Conservation (phyloP, 2,888 invertebrate genomes). For the Caenorhabditis macrosperma region DNA sequence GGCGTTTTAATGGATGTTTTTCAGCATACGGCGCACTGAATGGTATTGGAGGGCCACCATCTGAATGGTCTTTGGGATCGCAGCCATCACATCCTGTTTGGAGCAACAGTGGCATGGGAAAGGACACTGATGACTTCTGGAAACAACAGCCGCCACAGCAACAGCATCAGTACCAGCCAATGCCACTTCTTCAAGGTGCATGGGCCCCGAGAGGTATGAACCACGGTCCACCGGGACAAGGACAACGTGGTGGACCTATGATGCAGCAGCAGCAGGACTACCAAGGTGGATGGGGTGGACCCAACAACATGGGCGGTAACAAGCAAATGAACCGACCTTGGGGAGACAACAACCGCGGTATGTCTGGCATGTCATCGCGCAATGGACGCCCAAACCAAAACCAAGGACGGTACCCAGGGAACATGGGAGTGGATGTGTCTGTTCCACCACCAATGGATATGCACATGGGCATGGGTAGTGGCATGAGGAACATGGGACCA, state of each 20-base stretch:
- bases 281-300: constrained; percentile 56
- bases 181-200: constrained; percentile 34
- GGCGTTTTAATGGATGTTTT: not conserved
- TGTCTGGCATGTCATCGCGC: constrained; percentile 51
- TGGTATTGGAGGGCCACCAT: constrained; percentile 60
- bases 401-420: constrained; percentile 53
- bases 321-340: constrained; percentile 52
- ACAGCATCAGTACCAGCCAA: constrained; percentile 19
- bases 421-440: constrained; percentile 65
- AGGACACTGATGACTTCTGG: constrained; percentile 65
- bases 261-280: constrained; percentile 39
- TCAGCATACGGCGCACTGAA: constrained; percentile 56
- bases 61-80: constrained; percentile 56
- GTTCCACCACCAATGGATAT: constrained; percentile 73
- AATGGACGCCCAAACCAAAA: constrained; percentile 54
- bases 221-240: constrained; percentile 58
- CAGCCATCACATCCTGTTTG: constrained; percentile 60
- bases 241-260: constrained; percentile 47
- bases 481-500: constrained; percentile 47
- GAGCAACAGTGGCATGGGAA: constrained; percentile 65
- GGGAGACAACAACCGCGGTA: constrained; percentile 48
- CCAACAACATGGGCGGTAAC: constrained; percentile 51
- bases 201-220: constrained; percentile 53
- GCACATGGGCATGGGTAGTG: constrained; percentile 50
- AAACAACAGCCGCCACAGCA: constrained; percentile 61